Percentiles rank a stretch among this genome's conserved stretches.
Conservation (phyloP, 1,140 invertebrate genomes). For the Meteorus sp. region DNA sequence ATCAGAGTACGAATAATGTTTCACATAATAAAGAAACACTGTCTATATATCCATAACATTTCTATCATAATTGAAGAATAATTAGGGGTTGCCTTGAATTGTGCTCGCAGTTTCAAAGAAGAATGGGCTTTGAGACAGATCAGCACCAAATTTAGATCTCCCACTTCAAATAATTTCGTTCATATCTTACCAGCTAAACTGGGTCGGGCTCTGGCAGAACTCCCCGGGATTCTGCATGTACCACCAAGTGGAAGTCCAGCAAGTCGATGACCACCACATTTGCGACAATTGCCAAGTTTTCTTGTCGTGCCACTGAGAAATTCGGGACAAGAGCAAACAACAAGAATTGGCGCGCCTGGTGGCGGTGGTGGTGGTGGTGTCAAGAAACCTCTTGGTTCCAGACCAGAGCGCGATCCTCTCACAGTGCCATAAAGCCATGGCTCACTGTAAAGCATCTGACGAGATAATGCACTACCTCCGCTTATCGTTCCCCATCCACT, state of each 20-base stretch:
- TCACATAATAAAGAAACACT: no score
- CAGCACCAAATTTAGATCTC: no score
- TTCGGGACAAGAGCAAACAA: conserved; percentile 76
- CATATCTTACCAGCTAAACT: conserved; percentile 50
- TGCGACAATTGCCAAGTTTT: conserved; percentile 74
- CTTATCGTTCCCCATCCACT: conserved; percentile 62
- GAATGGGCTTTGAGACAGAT: no score
- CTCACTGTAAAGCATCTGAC: conserved; percentile 80
- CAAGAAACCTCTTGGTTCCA: conserved; percentile 34
- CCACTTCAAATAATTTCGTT: conserved; percentile 2
- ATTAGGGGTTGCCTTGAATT: no score
- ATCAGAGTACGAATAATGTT: no score
- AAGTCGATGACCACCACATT: conserved; percentile 76
- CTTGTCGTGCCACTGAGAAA: conserved; percentile 74
- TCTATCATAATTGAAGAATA: no score
- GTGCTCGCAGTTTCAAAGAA: no score
- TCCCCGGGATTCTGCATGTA: conserved; percentile 63
- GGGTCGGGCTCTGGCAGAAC: conserved; percentile 52
- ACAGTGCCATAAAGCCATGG: conserved; percentile 81
- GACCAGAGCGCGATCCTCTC: conserved; percentile 56
- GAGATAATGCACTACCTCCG: conserved; percentile 65
- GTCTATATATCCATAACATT: no score
- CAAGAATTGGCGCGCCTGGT: conserved; percentile 64
- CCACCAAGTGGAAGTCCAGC: conserved; percentile 61
- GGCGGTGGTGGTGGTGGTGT: conserved; percentile 35